Evolutionary conservation across 2,797 vertebrate genomes (phyloP).

Genomic region (Rhinoraja longicauda): DNA sequence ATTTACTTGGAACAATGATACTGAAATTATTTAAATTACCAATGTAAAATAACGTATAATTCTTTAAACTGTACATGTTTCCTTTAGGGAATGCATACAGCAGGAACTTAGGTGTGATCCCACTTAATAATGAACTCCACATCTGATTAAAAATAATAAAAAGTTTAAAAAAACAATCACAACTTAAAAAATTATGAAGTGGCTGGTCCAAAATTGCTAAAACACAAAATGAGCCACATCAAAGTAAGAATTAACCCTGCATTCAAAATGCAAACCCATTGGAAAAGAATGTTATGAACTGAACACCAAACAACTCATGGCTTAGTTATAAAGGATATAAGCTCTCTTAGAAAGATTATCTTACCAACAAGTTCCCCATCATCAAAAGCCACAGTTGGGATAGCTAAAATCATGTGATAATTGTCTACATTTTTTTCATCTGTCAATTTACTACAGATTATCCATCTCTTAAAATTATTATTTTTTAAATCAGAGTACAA

Average conservation of each 20-base stretch:
- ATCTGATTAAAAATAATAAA: constrained; percentile 2
- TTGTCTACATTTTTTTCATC: neutral
- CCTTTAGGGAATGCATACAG: neutral
- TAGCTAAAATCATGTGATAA: neutral
- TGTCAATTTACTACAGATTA: neutral
- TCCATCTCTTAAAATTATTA: neutral
- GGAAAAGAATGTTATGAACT: neutral
- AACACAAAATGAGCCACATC: constrained; percentile 40
- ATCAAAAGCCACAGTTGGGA: constrained; percentile 5
- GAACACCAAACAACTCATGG: neutral
- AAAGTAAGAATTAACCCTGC: constrained; percentile 19
- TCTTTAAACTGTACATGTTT: neutral
- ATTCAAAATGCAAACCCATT: constrained; percentile 13
- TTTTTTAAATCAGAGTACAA: neutral
- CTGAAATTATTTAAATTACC: constrained; percentile 5
- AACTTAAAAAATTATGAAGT: neutral
- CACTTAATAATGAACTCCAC: neutral
- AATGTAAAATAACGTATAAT: constrained; percentile 7
- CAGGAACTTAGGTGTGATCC: constrained; percentile 10
- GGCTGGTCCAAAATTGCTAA: constrained; percentile 30
- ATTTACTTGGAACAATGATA: neutral
- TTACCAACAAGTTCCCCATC: constrained; percentile 12
- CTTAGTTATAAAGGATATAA: neutral
- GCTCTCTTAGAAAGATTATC: neutral
- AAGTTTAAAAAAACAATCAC: neutral